These are phyloP conservation scores for Trachops cirrhosus DNA, from an alignment of 2,797 vertebrate genomes.

Conservation along the genomic window DNA sequence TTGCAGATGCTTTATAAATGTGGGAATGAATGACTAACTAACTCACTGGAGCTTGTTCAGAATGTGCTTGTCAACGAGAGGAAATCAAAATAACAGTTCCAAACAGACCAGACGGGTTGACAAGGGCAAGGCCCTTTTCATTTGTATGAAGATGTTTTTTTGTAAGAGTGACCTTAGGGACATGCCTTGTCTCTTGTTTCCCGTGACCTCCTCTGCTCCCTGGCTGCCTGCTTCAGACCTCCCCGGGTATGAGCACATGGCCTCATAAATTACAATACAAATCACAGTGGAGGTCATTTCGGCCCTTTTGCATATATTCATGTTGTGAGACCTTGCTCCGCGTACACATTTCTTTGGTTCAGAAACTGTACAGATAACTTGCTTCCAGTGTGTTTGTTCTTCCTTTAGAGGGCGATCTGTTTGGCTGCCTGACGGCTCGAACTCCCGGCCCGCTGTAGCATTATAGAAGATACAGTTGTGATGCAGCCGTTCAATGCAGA, in stretches of 20 bases:
- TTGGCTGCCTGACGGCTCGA: not conserved
- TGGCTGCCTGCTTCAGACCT: not conserved
- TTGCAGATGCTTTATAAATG: not conserved
- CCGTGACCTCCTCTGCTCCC: not conserved
- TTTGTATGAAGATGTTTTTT: not conserved
- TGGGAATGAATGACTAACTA: not conserved
- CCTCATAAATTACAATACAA: not conserved
- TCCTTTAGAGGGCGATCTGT: conserved; percentile 8
- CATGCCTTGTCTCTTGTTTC: not conserved
- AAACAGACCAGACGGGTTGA: not conserved
- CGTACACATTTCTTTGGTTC: not conserved
- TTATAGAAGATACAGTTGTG: not conserved
- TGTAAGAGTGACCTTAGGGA: not conserved
- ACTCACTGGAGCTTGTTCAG: not conserved
- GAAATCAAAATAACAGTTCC: not conserved
- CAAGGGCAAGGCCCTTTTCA: not conserved
- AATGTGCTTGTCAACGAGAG: not conserved
- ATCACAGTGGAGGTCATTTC: not conserved
- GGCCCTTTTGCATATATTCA: conserved; percentile 46
- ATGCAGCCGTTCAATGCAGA: not conserved
- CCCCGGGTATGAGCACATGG: not conserved
- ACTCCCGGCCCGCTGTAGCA: not conserved
- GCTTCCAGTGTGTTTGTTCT: not conserved
- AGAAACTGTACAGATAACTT: not conserved
- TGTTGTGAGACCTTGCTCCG: not conserved